A percentile compares a stretch with the other conserved stretches of the same genome.
These are phyloP conservation scores for Camptogramma bilineatum DNA, from an alignment of 2,888 invertebrate genomes.

Conservation along the genomic window DNA sequence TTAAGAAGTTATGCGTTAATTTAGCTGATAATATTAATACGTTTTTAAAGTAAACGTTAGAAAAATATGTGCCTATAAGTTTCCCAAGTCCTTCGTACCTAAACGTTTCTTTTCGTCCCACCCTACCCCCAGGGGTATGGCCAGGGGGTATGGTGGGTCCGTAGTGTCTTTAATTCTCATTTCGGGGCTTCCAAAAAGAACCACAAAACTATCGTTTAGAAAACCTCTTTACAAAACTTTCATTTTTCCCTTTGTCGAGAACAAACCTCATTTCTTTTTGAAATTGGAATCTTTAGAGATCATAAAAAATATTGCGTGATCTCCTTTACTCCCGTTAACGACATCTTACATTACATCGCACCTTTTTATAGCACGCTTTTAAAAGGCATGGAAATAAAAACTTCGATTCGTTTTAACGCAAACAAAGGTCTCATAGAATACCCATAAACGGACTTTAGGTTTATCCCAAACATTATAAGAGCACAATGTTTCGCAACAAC, in stretches of 20 bases:
- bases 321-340: constrained; percentile 47
- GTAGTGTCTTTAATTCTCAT: constrained; percentile 14
- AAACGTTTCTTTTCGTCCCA: too few species aligned
- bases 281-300: constrained; percentile 46
- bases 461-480: constrained; percentile 74
- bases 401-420: constrained; percentile 71
- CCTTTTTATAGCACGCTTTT: constrained; percentile 56
- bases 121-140: too few species aligned
- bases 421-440: constrained; percentile 72
- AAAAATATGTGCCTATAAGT: too few species aligned
- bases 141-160: too few species aligned
- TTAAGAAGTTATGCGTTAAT: too few species aligned
- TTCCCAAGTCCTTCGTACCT: too few species aligned
- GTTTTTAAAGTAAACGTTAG: too few species aligned
- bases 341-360: constrained; percentile 53
- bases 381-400: constrained; percentile 76
- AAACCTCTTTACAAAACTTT: constrained; percentile 66
- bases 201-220: constrained; percentile 47
- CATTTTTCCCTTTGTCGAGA: constrained; percentile 48
- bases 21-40: too few species aligned
- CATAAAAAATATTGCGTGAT: constrained; percentile 39
- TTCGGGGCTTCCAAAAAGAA: constrained; percentile 20
- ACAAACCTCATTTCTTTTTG: constrained; percentile 29
- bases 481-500: constrained; percentile 68
- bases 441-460: constrained; percentile 75